phyloP scores from a whole-genome alignment of 2,113 vertebrate genomes.

The Dromas ardeola region DNA sequence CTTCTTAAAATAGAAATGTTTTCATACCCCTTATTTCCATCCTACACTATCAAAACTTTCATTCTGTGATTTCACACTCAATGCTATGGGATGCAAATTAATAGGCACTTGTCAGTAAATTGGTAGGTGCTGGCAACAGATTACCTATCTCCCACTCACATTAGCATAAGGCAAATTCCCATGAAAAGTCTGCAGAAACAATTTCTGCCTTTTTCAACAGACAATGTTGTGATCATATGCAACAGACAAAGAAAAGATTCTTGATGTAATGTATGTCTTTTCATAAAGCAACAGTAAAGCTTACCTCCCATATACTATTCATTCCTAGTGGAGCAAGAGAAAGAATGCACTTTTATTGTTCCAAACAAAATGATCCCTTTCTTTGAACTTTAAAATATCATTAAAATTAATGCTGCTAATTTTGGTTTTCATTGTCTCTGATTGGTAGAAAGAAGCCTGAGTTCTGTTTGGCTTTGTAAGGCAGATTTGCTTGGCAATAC shows the following conservation, averaged over 20 bases:
- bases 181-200: background rate
- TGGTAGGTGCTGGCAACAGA: slow-evolving; percentile 12
- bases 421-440: background rate
- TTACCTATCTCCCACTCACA: background rate
- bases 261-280: background rate
- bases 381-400: background rate
- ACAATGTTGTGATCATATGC: background rate
- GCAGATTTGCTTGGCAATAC: background rate
- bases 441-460: background rate
- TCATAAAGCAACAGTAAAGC: background rate
- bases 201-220: background rate
- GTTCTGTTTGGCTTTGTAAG: background rate
- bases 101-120: slow-evolving; percentile 36
- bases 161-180: background rate
- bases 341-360: background rate
- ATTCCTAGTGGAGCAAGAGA: background rate
- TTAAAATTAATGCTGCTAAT: background rate
- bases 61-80: slow-evolving; percentile 22
- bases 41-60: background rate
- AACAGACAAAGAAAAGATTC: background rate
- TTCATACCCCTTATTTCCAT: background rate
- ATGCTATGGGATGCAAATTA: slow-evolving; percentile 29
- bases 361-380: background rate
- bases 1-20: slow-evolving; percentile 30
- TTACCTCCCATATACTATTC: background rate